These are phyloP conservation scores for Rhodeus uyekii DNA, from an alignment of 2,797 vertebrate genomes.

Conservation along the genomic window DNA sequence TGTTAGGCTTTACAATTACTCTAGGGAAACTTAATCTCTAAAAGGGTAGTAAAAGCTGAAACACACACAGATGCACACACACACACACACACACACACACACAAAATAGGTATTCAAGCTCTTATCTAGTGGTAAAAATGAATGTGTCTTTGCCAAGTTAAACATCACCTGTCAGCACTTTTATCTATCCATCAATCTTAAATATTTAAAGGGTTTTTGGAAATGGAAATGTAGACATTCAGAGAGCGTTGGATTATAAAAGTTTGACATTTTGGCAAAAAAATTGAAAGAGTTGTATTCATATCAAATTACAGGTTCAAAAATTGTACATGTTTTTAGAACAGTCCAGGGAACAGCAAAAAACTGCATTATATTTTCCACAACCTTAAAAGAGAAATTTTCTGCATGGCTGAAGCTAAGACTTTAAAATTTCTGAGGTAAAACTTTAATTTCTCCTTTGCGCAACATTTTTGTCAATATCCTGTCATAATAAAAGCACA, in stretches of 20 bases:
- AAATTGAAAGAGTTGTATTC: not conserved
- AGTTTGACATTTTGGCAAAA: not conserved
- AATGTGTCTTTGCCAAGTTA: conserved; percentile 45
- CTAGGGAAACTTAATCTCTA: not conserved
- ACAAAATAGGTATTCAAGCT: conserved; percentile 22
- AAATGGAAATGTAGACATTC: not conserved
- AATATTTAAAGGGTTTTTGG: not conserved
- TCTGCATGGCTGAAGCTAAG: not conserved
- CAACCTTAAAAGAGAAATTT: not conserved
- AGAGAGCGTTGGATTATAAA: not conserved
- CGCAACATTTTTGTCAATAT: too few relatives aligned
- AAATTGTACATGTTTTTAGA: not conserved
- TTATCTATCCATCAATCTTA: conserved; percentile 14
- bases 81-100: conserved; percentile 24
- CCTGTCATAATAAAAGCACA: too few relatives aligned
- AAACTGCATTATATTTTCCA: not conserved
- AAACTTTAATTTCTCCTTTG: too few relatives aligned
- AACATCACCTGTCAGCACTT: conserved; percentile 48
- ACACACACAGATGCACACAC: conserved; percentile 22
- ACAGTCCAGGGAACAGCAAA: not conserved
- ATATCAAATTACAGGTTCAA: not conserved
- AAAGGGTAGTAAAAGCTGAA: not conserved
- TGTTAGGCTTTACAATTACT: not conserved
- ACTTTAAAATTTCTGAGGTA: too few relatives aligned
- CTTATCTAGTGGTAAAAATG: conserved; percentile 49